These are phyloP conservation scores for Leuctra nigra DNA, from an alignment of 2,888 invertebrate genomes.

Conservation along the genomic window DNA sequence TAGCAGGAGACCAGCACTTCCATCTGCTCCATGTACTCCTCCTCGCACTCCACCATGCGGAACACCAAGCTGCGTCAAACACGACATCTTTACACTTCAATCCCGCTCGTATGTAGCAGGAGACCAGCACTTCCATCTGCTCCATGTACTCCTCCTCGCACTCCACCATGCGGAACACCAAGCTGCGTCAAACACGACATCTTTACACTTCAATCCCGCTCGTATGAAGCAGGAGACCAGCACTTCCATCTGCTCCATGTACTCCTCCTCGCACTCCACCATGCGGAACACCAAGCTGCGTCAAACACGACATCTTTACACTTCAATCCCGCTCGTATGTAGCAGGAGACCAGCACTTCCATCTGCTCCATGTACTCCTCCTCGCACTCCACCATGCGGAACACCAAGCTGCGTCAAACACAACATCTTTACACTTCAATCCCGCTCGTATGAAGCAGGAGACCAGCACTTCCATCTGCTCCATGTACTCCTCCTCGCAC, in stretches of 20 bases:
- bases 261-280: constrained; percentile 93
- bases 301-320: constrained; percentile 83
- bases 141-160: constrained; percentile 91
- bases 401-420: constrained; percentile 58
- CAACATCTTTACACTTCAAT: too few species aligned
- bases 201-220: constrained; percentile 83
- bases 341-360: too few species aligned
- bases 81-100: too few species aligned
- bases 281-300: constrained; percentile 78
- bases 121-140: constrained; percentile 77
- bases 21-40: constrained; percentile 87
- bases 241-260: constrained; percentile 83
- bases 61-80: constrained; percentile 66
- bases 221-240: constrained; percentile 80
- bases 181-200: constrained; percentile 69
- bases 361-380: constrained; percentile 89
- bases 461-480: constrained; percentile 82
- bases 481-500: constrained; percentile 87
- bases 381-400: constrained; percentile 89
- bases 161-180: constrained; percentile 90
- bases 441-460: too few species aligned
- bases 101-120: constrained; percentile 86
- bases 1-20: constrained; percentile 73
- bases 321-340: constrained; percentile 82
- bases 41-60: constrained; percentile 86